A percentile compares a stretch with the other conserved stretches of the same genome.
Conservation (phyloP, 2,888 invertebrate genomes). For the Theodoxus fluviatilis region DNA sequence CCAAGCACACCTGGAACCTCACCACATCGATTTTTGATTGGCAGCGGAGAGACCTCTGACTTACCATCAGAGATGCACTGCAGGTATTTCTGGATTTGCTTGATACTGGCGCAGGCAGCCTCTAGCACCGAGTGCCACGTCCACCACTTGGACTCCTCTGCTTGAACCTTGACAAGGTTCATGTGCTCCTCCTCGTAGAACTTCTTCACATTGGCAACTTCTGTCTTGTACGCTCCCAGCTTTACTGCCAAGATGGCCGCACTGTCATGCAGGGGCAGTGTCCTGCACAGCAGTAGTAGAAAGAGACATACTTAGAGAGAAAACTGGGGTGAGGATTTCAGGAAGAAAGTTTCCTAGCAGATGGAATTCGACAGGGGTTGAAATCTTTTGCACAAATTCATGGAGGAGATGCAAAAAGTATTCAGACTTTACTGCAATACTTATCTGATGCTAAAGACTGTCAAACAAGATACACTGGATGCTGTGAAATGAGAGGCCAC, state of each 20-base stretch:
- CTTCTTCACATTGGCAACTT: slow-evolving; percentile 47
- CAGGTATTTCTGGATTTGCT: slow-evolving; percentile 62
- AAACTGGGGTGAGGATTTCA: too few species aligned
- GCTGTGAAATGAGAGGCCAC: too few species aligned
- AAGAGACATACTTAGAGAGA: too few species aligned
- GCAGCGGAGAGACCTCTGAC: slow-evolving; percentile 15
- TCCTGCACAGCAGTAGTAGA: slow-evolving; percentile 39
- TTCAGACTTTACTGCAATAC: too few species aligned
- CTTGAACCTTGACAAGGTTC: slow-evolving; percentile 55
- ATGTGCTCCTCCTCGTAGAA: slow-evolving; percentile 62
- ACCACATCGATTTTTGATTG: not conserved
- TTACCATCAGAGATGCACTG: slow-evolving; percentile 56
- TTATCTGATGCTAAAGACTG: too few species aligned
- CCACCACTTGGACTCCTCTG: slow-evolving; percentile 63
- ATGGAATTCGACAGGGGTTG: too few species aligned
- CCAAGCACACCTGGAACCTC: not conserved
- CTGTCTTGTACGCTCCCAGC: slow-evolving; percentile 52
- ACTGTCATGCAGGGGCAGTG: slow-evolving; percentile 60
- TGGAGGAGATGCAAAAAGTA: too few species aligned
- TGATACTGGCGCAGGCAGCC: slow-evolving; percentile 53
- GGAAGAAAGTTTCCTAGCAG: too few species aligned
- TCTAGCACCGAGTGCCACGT: slow-evolving; percentile 60
- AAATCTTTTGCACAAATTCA: too few species aligned
- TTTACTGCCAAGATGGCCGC: slow-evolving; percentile 60
- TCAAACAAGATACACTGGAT: too few species aligned